phyloP scores from a whole-genome alignment of 2,888 invertebrate genomes.

The Caenorhabditis macrosperma region DNA sequence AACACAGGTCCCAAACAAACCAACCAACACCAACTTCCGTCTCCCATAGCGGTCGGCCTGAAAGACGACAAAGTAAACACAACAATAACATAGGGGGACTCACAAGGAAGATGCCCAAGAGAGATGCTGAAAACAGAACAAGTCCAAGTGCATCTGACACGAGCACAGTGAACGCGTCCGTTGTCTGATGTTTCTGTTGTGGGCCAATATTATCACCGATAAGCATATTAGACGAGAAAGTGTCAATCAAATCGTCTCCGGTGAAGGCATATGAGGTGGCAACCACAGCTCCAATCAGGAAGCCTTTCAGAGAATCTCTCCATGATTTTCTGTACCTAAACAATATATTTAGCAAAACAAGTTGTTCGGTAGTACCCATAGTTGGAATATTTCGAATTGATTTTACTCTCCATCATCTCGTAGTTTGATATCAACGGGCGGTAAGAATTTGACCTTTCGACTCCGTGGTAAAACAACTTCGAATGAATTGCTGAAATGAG shows the following conservation, averaged over 20 bases:
- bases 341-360: not conserved
- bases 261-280: slow-evolving; percentile 77
- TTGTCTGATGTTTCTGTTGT: slow-evolving; percentile 23
- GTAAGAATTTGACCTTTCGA: slow-evolving; percentile 29
- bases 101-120: slow-evolving; percentile 49
- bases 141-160: slow-evolving; percentile 53
- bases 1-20: slow-evolving; percentile 74
- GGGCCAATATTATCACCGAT: slow-evolving; percentile 26
- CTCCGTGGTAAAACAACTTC: slow-evolving; percentile 63
- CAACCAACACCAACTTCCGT: slow-evolving; percentile 71
- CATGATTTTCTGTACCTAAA: slow-evolving; percentile 40
- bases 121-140: slow-evolving; percentile 43
- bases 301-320: slow-evolving; percentile 69
- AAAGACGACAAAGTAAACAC: slow-evolving; percentile 29
- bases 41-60: slow-evolving; percentile 77
- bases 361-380: slow-evolving; percentile 23
- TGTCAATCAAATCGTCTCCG: slow-evolving; percentile 79
- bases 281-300: slow-evolving; percentile 75
- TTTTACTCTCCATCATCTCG: slow-evolving; percentile 42
- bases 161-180: slow-evolving; percentile 45
- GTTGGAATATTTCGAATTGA: slow-evolving; percentile 12
- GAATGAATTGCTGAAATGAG: slow-evolving; percentile 58
- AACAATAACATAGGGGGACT: not conserved
- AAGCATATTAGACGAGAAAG: slow-evolving; percentile 76
- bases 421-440: slow-evolving; percentile 42